A percentile compares a stretch with the other conserved stretches of the same genome.
phyloP scores from a whole-genome alignment of 1,140 invertebrate species.

The Ips typographus region DNA sequence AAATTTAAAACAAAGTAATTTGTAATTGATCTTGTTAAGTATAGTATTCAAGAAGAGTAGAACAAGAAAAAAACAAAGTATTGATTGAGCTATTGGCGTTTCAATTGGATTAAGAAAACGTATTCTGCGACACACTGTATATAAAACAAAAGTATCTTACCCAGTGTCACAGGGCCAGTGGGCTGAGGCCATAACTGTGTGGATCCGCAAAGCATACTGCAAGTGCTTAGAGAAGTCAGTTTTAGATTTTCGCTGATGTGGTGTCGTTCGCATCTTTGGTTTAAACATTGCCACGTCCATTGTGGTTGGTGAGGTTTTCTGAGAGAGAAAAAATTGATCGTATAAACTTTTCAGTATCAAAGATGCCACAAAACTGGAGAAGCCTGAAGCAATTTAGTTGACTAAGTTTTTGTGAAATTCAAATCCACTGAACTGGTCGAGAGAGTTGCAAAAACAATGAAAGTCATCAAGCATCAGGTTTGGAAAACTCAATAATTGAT shows the following conservation, averaged over 20 bases:
- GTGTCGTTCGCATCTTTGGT: conserved; percentile 55
- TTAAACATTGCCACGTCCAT: conserved; percentile 58
- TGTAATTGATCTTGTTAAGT: background rate
- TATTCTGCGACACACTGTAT: too few relatives aligned
- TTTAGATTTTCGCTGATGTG: conserved; percentile 30
- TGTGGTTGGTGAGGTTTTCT: conserved; percentile 47
- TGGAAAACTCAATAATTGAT: too few relatives aligned
- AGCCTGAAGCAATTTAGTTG: background rate
- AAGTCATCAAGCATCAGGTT: too few relatives aligned
- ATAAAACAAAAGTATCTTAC: conserved; percentile 38
- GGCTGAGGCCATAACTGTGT: conserved; percentile 60
- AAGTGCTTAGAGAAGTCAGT: conserved; percentile 54
- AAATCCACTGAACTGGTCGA: background rate
- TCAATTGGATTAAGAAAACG: too few relatives aligned
- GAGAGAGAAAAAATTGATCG: conserved; percentile 13
- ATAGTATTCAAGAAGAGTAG: background rate
- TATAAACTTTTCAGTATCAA: background rate
- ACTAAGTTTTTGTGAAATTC: background rate
- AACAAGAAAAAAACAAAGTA: too few relatives aligned
- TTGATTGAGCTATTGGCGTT: too few relatives aligned
- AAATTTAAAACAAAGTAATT: conserved; percentile 8
- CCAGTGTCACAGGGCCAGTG: conserved; percentile 55
- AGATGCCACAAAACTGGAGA: background rate
- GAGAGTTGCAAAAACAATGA: too few relatives aligned
- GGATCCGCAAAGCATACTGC: conserved; percentile 56